phyloP scores from a whole-genome alignment of 30 jellyfish, hydroid and myxozoan genomes.

The Turritopsis rubra region DNA sequence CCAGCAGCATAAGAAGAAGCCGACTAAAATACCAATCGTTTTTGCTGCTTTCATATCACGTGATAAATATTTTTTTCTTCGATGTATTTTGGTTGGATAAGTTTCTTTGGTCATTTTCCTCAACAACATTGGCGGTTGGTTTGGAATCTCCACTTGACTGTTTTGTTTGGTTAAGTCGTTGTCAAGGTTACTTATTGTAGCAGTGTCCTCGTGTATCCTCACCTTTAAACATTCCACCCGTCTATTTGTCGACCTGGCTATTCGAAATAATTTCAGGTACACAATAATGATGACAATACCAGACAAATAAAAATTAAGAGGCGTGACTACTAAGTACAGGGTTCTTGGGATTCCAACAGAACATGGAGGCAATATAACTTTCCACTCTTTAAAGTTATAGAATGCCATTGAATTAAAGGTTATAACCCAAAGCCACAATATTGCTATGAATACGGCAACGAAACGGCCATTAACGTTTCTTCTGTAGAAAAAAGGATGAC shows the following conservation, averaged over 20 bases:
- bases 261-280: constrained; percentile 51
- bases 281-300: constrained; percentile 55
- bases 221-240: neutral
- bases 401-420: constrained; percentile 21
- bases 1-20: constrained; percentile 77
- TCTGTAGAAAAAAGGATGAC: constrained; percentile 48
- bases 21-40: constrained; percentile 77
- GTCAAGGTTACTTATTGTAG: neutral
- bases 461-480: constrained; percentile 13
- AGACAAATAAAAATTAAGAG: constrained; percentile 61
- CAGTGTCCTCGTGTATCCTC: neutral
- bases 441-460: constrained; percentile 21
- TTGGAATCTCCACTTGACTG: neutral
- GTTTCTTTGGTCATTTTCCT: neutral
- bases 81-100: neutral
- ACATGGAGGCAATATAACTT: constrained; percentile 28
- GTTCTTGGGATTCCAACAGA: constrained; percentile 67
- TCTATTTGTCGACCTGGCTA: constrained; percentile 41
- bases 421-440: constrained; percentile 44
- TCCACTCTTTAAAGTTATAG: constrained; percentile 42
- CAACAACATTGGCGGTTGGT: neutral
- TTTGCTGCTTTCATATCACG: constrained; percentile 72
- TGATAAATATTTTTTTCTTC: constrained; percentile 11
- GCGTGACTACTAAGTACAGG: constrained; percentile 54
- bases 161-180: too few species aligned